phyloP scores from a whole-genome alignment of 2,113 vertebrate species.

The Muntiacus muntjak region DNA sequence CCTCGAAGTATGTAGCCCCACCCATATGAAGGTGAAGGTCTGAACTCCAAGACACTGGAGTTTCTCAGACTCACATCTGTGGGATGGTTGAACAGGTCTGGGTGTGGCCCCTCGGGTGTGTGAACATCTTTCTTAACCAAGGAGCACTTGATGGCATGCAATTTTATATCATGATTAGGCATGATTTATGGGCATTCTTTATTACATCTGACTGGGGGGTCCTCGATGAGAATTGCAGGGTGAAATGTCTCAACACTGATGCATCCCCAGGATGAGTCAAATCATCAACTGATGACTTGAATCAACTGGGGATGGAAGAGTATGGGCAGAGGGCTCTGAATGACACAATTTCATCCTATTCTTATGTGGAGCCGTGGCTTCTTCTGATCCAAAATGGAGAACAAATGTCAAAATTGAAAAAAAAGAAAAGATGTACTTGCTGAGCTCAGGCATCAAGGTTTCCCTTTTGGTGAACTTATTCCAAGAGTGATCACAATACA shows the following conservation, averaged over 20 bases:
- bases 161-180: background rate
- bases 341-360: background rate
- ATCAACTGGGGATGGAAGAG: background rate
- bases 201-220: background rate
- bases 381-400: background rate
- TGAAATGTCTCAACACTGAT: background rate
- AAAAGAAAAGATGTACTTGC: background rate
- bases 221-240: background rate
- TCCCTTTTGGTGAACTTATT: background rate
- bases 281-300: background rate
- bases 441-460: background rate
- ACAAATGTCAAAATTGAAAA: background rate
- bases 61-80: background rate
- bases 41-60: background rate
- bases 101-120: background rate
- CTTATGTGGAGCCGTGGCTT: background rate
- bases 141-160: background rate
- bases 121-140: background rate
- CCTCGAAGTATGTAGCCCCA: background rate
- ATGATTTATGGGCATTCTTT: slow-evolving; percentile 11
- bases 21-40: slow-evolving; percentile 14
- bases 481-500: background rate
- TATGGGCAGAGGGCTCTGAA: background rate
- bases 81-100: slow-evolving; percentile 55
- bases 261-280: background rate